These are phyloP conservation scores for Drosophila lowei DNA, from an alignment of 1,140 invertebrate genomes.

Conservation along the genomic window DNA sequence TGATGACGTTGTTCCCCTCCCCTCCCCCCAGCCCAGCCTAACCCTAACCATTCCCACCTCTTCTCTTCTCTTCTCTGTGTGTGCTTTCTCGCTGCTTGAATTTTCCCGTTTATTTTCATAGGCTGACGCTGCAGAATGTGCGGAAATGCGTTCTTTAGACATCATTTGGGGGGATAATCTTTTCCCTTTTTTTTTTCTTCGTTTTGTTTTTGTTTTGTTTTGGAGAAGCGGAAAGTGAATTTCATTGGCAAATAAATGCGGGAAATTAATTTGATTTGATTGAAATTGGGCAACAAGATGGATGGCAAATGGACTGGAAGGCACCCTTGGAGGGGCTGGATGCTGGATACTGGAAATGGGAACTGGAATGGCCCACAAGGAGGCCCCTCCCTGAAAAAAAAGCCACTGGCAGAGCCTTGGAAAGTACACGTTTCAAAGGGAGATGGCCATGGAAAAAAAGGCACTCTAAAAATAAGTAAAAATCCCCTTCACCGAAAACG, in stretches of 20 bases:
- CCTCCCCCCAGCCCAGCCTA: slow-evolving; percentile 2
- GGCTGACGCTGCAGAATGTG: slow-evolving; percentile 41
- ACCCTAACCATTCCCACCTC: neutral
- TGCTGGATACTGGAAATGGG: slow-evolving; percentile 1
- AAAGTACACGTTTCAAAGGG: too few species aligned
- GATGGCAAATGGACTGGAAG: slow-evolving; percentile 10
- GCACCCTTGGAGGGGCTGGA: too few species aligned
- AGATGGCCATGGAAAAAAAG: too few species aligned
- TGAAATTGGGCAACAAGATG: slow-evolving; percentile 19
- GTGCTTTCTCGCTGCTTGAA: neutral
- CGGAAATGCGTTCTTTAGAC: slow-evolving; percentile 41
- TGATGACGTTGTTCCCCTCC: slow-evolving; percentile 52
- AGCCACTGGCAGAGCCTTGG: too few species aligned
- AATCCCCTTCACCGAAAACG: too few species aligned
- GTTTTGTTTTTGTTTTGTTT: slow-evolving; percentile 14
- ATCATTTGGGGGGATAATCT: slow-evolving; percentile 35
- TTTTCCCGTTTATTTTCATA: slow-evolving; percentile 26
- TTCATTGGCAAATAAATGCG: slow-evolving; percentile 43
- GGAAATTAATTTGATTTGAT: slow-evolving; percentile 44
- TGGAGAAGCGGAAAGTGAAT: slow-evolving; percentile 28
- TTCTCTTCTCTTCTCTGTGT: slow-evolving; percentile 7
- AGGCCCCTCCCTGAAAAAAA: too few species aligned
- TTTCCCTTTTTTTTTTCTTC: slow-evolving; percentile 9
- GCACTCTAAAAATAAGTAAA: too few species aligned
- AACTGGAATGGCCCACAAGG: neutral